Base-by-base conservation (phyloP, 2,888 invertebrate genomes). In the Perdita meconis region DNA sequence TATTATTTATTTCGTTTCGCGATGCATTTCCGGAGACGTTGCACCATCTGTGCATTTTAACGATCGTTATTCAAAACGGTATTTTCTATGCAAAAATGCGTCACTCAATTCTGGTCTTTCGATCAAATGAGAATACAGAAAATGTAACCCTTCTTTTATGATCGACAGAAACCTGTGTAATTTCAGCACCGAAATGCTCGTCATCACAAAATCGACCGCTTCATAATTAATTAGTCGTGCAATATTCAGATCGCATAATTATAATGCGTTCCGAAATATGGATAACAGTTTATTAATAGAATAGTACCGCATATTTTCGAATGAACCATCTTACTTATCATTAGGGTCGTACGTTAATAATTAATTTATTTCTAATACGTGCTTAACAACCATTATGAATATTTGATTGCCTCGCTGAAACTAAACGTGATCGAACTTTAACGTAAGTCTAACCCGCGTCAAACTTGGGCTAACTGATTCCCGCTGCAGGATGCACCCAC, bases 51-150 rank as follows among this genome's bases (percentile, higher is more conserved):
- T 24, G n/a, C 59, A 26, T 42, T 26, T 42, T 42, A 26, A 19
- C 42, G 16, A 22, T 24, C 36, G 59, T 42, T 59, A 42, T 59
- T 59, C n/a, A 42, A 40, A 59, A 42, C 10, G 61, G 50, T n/a
- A 24, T 44, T 50, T 61, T 50, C 50, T 50, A 61, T 12, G 61
- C 19, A 36, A 61, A 61, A 61, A 36, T 24, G 0, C 22, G 22
- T 10, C 50, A 2, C 16, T 50, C 44, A 36, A 50, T 38, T 50
- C 50, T 50, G 16, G 30, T 61, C n/a, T 22, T 22, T 12, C 22
- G 3, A 13, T n/a, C 5, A 1, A 30, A 6, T 30, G 6, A 30
- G 6, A 30, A 30, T 4, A 30, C 2, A 30, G 30, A 6, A 30
- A 30, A 30, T 30, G 6, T 30, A n/a, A n/a, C n/a, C n/a, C n/a